These are phyloP conservation scores for Salticus scenicus DNA, from an alignment of 2,888 invertebrate species.

Conservation along the genomic window DNA sequence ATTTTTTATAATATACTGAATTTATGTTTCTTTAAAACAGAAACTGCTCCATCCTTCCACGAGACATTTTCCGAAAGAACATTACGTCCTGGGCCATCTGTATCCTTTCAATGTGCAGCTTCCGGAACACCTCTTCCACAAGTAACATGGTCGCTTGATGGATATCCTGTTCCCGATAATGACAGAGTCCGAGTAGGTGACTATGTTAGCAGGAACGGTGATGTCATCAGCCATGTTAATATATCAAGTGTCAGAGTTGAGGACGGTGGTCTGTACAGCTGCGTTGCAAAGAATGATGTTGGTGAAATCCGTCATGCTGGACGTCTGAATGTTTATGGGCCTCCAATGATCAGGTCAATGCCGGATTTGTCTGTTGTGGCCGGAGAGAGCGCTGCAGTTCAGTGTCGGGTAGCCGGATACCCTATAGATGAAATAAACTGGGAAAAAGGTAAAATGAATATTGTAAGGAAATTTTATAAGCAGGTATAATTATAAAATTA, in stretches of 20 bases:
- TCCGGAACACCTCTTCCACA: slow-evolving; percentile 73
- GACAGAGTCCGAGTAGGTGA: slow-evolving; percentile 74
- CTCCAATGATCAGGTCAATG: slow-evolving; percentile 77
- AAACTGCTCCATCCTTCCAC: slow-evolving; percentile 75
- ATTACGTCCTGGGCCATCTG: slow-evolving; percentile 91
- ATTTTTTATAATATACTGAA: too few relatives aligned
- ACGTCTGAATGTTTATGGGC: slow-evolving; percentile 76
- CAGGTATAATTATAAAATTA: too few relatives aligned
- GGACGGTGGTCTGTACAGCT: slow-evolving; percentile 76
- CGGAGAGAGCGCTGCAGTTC: slow-evolving; percentile 84
- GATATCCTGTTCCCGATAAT: slow-evolving; percentile 74
- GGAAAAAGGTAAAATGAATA: slow-evolving; percentile 84
- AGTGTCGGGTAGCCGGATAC: slow-evolving; percentile 91
- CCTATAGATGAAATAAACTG: slow-evolving; percentile 88
- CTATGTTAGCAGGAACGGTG: slow-evolving; percentile 74
- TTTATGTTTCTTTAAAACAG: slow-evolving; percentile 71
- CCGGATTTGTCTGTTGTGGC: slow-evolving; percentile 84
- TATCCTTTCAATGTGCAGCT: slow-evolving; percentile 81
- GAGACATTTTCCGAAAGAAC: slow-evolving; percentile 96
- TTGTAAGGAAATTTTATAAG: too few relatives aligned
- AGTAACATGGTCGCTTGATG: slow-evolving; percentile 73
- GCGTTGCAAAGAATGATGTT: slow-evolving; percentile 75
- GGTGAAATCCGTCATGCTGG: slow-evolving; percentile 74
- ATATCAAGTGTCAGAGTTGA: slow-evolving; percentile 74
- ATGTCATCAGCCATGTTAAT: slow-evolving; percentile 76